These are phyloP conservation scores for Odontamblyopus rebecca DNA, from an alignment of 2,797 vertebrate genomes.

Conservation along the genomic window DNA sequence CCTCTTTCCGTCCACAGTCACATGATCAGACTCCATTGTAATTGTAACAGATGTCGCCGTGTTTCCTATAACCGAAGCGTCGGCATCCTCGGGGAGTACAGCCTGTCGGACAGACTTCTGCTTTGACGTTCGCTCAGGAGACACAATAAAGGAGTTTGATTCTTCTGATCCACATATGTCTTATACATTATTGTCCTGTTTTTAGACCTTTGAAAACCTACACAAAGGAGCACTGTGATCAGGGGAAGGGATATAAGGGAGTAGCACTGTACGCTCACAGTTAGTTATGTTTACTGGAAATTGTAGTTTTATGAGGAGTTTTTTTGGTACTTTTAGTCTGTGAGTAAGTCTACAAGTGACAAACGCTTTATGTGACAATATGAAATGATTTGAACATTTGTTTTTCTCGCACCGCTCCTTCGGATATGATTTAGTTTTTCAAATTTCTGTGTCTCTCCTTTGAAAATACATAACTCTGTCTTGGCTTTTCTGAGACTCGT, in stretches of 20 bases:
- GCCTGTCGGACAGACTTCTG: conserved; percentile 10
- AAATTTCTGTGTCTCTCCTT: no score
- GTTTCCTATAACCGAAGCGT: not conserved
- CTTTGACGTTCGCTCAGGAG: not conserved
- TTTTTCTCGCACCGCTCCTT: no score
- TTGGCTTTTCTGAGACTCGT: not conserved
- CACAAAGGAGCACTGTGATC: not conserved
- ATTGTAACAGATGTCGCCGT: conserved; percentile 1
- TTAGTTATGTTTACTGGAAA: no score
- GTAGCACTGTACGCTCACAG: no score
- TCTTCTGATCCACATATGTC: not conserved
- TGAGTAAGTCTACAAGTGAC: no score
- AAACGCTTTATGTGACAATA: no score
- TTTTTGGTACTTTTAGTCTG: no score
- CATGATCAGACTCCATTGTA: not conserved
- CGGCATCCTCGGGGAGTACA: not conserved
- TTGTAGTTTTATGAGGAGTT: no score
- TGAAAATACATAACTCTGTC: no score
- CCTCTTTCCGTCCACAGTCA: not conserved
- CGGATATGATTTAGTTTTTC: no score
- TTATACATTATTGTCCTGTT: not conserved
- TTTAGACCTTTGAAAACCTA: not conserved
- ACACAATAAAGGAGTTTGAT: not conserved
- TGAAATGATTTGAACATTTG: no score
- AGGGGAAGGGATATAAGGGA: no score